Evolutionary conservation across 2,888 invertebrate genomes (phyloP), one percentile per base, ranked within the genome.

Genomic region (Leptura quadrifasciata): DNA sequence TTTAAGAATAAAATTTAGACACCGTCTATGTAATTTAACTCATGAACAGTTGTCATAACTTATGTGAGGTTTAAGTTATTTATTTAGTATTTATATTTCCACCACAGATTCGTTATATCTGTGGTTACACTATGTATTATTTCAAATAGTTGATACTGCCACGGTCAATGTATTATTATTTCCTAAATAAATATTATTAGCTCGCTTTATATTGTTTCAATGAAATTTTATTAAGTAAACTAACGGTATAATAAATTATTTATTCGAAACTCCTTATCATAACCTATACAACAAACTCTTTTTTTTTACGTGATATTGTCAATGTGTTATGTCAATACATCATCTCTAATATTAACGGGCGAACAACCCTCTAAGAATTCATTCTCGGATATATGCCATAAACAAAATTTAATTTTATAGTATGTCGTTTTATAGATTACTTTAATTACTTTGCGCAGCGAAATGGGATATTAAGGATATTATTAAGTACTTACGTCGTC

Each of bases 341-440:
- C 57, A 55, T 21, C 2, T 20, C 57, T 69, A 69, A 69, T 58
- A 58, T 60, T 69, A 58, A 24, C 21, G 15, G 18, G 21, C 21
- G 58, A 60, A 35, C 27, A 31, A 39, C 18, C 24, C 58, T n/a
- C 35, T 2, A 35, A 69, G 18, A 18, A 35, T 18, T 58, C 15
- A 20, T 35, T 20, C 39, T 18, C 2, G 69, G 18, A 58, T 21
- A 58, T 24, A 35, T 39, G 21, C 69, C 35, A 24, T 69, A 24
- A 31, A 57, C 39, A 57, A 57, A 57, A 57, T 69, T 27, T 69
- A 69, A 69, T 69, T 69, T 69, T 39, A 55, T 15, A 57, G 52
- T 31, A 57, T 69, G 68, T 69, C 57, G 35, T 58, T 58, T 58
- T 17, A 20, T 69, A 58, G 69, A 58, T 69, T 69, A 69, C 47